Evolutionary conservation across 2,797 vertebrate species (phyloP).

Genomic region (Prionace glauca): DNA sequence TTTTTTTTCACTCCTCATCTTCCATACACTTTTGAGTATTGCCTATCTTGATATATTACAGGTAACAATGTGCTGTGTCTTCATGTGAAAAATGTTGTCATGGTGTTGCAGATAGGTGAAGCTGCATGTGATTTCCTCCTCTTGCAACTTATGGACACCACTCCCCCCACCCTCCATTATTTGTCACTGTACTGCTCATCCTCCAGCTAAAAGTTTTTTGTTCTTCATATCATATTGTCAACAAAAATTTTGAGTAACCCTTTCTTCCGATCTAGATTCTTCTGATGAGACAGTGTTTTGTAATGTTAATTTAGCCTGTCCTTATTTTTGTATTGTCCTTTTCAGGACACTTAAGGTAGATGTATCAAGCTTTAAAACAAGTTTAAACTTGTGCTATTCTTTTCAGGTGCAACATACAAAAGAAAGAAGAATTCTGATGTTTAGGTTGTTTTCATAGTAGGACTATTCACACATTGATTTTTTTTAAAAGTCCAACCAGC

Average conservation of each 20-base stretch:
- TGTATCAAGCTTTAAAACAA: neutral
- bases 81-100: neutral
- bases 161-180: too few species aligned
- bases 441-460: neutral
- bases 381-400: neutral
- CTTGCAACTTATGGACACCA: neutral
- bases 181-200: neutral
- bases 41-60: neutral
- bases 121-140: constrained; percentile 14
- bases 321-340: neutral
- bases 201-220: neutral
- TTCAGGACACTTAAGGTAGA: neutral
- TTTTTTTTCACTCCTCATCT: constrained; percentile 14
- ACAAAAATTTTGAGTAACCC: neutral
- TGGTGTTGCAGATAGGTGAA: constrained; percentile 23
- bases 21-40: neutral
- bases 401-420: neutral
- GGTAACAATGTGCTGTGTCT: neutral
- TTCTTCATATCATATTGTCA: neutral
- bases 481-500: neutral
- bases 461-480: neutral
- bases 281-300: neutral
- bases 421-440: neutral
- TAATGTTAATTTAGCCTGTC: neutral
- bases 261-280: neutral